These are phyloP conservation scores for Meteorus colon DNA, from an alignment of 2,888 invertebrate species.

Conservation along the genomic window DNA sequence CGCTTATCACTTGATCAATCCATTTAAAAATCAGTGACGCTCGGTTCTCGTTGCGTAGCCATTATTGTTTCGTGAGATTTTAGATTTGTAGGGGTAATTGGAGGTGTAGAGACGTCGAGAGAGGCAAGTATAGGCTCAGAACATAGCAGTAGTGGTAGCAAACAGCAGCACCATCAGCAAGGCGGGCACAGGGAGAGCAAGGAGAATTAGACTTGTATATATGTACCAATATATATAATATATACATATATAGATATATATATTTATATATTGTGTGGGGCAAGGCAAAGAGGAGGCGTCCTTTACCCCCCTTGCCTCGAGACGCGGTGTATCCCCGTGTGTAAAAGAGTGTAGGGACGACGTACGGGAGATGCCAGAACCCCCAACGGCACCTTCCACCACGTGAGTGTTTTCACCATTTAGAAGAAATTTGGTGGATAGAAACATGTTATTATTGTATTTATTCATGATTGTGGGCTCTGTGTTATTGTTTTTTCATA, in stretches of 20 bases:
- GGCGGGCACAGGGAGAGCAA: constrained; percentile 37
- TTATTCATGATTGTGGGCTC: constrained; percentile 28
- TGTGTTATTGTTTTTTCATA: constrained; percentile 32
- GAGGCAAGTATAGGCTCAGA: constrained; percentile 32
- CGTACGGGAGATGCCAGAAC: constrained; percentile 62
- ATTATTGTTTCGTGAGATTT: constrained; percentile 60
- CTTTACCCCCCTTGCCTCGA: constrained; percentile 62
- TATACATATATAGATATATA: constrained; percentile 11
- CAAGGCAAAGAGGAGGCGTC: constrained; percentile 38
- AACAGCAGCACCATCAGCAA: constrained; percentile 6
- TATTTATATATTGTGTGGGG: constrained; percentile 20
- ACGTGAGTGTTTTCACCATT: constrained; percentile 63
- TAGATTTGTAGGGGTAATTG: constrained; percentile 60
- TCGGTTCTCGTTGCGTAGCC: constrained; percentile 58
- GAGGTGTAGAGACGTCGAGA: constrained; percentile 67
- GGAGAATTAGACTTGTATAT: constrained; percentile 18
- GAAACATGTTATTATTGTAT: constrained; percentile 5
- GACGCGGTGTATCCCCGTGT: constrained; percentile 57
- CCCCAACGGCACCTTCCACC: constrained; percentile 67
- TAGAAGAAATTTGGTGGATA: background rate
- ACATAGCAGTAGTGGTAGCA: constrained; percentile 17
- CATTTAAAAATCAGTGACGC: constrained; percentile 42
- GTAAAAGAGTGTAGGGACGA: constrained; percentile 19
- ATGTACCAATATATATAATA: background rate
- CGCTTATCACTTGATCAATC: constrained; percentile 31